These are phyloP conservation scores for Galaxias olidus DNA, from an alignment of 2,797 vertebrate genomes.

Conservation along the genomic window DNA sequence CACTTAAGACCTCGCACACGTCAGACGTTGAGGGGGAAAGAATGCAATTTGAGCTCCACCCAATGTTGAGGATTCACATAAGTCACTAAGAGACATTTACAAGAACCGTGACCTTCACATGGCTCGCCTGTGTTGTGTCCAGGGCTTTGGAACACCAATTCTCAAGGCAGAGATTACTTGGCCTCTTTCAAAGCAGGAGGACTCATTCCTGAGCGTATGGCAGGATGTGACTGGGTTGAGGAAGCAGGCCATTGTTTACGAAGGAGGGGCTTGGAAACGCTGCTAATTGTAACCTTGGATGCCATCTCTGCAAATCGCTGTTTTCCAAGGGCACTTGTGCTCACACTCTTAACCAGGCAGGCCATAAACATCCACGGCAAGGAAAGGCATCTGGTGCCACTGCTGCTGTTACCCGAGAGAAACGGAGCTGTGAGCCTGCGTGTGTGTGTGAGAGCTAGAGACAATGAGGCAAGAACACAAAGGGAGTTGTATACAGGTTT, in stretches of 20 bases:
- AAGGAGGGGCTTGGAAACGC: slow-evolving; percentile 34
- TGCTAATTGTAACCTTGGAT: slow-evolving; percentile 42
- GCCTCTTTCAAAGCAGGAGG: too few relatives aligned
- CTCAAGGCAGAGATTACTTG: too few relatives aligned
- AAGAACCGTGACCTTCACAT: too few relatives aligned
- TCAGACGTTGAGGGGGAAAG: too few relatives aligned
- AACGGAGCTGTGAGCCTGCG: slow-evolving; percentile 6
- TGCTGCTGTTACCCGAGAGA: background rate
- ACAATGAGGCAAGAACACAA: background rate
- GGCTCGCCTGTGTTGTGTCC: too few relatives aligned
- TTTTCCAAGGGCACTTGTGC: slow-evolving; percentile 39
- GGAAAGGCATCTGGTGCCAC: slow-evolving; percentile 29
- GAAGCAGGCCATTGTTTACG: slow-evolving; percentile 49
- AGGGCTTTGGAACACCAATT: too few relatives aligned
- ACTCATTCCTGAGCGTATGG: too few relatives aligned
- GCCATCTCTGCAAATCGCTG: slow-evolving; percentile 27
- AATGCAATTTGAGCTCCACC: too few relatives aligned
- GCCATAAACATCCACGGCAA: slow-evolving; percentile 41
- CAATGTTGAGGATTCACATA: too few relatives aligned
- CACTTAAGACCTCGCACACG: too few relatives aligned
- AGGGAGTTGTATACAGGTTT: background rate
- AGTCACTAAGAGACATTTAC: too few relatives aligned
- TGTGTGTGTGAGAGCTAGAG: background rate
- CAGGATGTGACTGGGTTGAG: background rate
- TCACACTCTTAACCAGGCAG: slow-evolving; percentile 29